These are phyloP conservation scores for Athene noctua DNA, from an alignment of 2,113 vertebrate species.

Conservation along the genomic window DNA sequence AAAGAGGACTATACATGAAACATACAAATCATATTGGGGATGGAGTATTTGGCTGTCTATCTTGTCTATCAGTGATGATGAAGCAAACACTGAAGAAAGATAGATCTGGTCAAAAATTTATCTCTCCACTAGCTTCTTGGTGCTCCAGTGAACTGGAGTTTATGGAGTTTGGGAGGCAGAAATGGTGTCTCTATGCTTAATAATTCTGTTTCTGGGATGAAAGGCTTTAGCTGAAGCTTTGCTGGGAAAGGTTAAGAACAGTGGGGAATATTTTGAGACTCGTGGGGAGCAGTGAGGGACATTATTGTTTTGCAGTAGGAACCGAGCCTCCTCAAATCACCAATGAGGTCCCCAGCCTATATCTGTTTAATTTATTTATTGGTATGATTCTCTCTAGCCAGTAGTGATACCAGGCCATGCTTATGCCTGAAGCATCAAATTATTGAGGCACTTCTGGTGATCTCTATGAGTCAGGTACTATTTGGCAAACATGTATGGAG, in stretches of 20 bases:
- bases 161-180: background rate
- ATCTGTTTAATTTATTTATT: background rate
- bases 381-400: background rate
- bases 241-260: background rate
- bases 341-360: background rate
- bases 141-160: background rate
- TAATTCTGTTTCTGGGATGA: background rate
- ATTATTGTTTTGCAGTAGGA: background rate
- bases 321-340: background rate
- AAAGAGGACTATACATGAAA: background rate
- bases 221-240: background rate
- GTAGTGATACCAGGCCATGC: background rate
- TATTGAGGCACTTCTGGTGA: background rate
- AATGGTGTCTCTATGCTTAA: background rate
- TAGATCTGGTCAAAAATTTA: background rate
- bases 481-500: background rate
- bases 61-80: background rate
- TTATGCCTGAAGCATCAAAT: background rate
- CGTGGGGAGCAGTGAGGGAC: background rate
- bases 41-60: background rate
- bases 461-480: background rate
- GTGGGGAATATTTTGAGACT: background rate
- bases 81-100: background rate
- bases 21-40: background rate
- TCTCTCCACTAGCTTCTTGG: background rate